These are phyloP conservation scores for Todiramphus saurophagus DNA, from an alignment of 2,113 vertebrate genomes.

Conservation along the genomic window DNA sequence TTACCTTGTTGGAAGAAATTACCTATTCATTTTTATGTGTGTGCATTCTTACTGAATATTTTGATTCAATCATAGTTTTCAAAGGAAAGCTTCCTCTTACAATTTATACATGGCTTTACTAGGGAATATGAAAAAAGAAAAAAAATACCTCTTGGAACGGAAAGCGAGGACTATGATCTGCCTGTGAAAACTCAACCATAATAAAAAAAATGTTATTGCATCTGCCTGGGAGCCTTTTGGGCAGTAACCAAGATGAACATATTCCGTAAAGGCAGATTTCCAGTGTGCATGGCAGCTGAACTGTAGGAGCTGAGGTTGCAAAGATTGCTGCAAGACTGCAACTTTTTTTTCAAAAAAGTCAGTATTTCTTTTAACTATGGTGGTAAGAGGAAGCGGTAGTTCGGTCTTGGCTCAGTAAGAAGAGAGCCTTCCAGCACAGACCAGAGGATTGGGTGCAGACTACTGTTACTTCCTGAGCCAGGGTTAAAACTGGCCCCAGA, in stretches of 20 bases:
- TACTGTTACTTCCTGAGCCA: neutral
- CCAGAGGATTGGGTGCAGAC: fast-evolving
- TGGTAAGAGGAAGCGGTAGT: neutral
- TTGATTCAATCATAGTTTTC: neutral
- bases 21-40: neutral
- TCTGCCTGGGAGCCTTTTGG: neutral
- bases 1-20: neutral
- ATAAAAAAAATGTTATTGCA: neutral
- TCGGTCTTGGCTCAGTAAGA: neutral
- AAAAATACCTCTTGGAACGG: neutral
- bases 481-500: neutral
- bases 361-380: neutral
- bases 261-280: neutral
- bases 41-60: neutral
- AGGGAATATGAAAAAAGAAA: neutral
- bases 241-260: neutral
- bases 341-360: neutral
- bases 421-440: neutral
- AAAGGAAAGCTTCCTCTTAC: neutral
- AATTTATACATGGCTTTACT: neutral
- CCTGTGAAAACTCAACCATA: neutral
- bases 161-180: neutral
- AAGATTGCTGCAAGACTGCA: neutral
- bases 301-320: neutral
- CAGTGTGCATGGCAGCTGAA: fast-evolving